These are phyloP conservation scores for Muscidifurax raptorellus DNA, from an alignment of 1,140 invertebrate species.

Conservation along the genomic window DNA sequence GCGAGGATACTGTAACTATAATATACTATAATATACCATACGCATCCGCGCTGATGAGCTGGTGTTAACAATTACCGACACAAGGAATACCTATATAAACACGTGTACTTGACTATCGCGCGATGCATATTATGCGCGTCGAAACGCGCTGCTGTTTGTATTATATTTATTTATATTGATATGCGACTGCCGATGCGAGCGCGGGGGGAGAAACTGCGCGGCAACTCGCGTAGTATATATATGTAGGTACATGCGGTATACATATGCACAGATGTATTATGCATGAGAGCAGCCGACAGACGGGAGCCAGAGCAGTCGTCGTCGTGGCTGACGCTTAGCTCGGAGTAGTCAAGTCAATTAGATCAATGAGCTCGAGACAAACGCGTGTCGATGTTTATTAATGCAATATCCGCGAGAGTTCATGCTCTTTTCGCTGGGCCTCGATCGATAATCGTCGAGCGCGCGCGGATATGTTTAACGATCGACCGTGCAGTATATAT, in stretches of 20 bases:
- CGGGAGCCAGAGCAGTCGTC: background rate
- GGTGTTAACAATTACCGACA: too few species aligned
- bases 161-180: conserved; percentile 42
- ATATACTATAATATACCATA: too few species aligned
- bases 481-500: background rate
- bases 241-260: background rate
- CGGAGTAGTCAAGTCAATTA: conserved; percentile 14
- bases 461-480: background rate
- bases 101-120: too few species aligned
- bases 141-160: background rate
- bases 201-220: background rate
- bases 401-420: background rate
- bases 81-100: too few species aligned
- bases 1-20: too few species aligned
- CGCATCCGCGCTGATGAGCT: too few species aligned
- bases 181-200: background rate
- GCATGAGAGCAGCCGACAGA: conserved; percentile 2
- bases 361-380: background rate
- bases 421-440: background rate
- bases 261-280: background rate
- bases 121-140: background rate
- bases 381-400: background rate
- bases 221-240: too few species aligned
- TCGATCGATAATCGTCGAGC: background rate
- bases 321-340: background rate